Evolutionary conservation across 2,888 invertebrate species (phyloP).

Genomic region (Tinea semifulvella): DNA sequence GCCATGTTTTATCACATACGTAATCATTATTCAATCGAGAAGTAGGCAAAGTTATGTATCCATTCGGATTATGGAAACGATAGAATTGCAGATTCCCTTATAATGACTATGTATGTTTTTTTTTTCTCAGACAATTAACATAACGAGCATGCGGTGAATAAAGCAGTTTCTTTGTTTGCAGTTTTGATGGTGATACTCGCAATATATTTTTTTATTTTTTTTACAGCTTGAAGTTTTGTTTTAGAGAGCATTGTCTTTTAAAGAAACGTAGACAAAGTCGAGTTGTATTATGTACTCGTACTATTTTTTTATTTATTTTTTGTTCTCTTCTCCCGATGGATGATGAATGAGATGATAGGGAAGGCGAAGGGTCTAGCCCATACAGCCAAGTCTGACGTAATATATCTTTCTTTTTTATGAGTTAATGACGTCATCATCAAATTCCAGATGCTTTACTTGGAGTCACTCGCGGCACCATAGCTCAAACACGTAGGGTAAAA

Average conservation of each 20-base stretch:
- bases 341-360: no score
- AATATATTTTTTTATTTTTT: conserved; percentile 2
- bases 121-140: background rate
- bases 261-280: background rate
- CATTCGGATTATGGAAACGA: background rate
- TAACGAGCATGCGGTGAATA: background rate
- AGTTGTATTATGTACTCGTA: background rate
- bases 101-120: no score
- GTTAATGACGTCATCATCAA: no score
- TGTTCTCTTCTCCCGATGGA: no score
- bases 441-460: no score
- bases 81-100: background rate
- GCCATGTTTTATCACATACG: no score
- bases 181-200: background rate
- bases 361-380: no score
- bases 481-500: no score
- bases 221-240: background rate
- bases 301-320: background rate
- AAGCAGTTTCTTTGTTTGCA: background rate
- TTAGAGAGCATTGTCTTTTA: conserved; percentile 1
- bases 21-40: background rate
- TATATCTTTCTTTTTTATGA: no score
- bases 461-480: no score
- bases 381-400: no score
- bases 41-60: background rate